These are phyloP conservation scores for Tetragonisca angustula DNA, from an alignment of 2,888 invertebrate genomes.

Conservation along the genomic window DNA sequence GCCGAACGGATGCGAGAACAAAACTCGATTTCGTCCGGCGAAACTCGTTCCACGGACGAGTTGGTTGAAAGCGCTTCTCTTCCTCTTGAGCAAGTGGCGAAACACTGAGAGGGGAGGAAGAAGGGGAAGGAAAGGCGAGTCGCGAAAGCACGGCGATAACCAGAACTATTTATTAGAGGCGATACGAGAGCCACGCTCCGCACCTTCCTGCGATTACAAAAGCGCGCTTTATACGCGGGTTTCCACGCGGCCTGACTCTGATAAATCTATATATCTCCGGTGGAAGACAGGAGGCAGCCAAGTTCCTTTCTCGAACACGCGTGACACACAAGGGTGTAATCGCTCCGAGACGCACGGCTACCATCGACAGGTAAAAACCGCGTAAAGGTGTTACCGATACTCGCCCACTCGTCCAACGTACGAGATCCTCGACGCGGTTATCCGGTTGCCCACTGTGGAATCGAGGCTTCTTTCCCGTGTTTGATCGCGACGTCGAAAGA, in stretches of 20 bases:
- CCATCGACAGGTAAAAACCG: conserved; percentile 49
- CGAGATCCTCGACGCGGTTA: conserved; percentile 23
- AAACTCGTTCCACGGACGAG: conserved; percentile 31
- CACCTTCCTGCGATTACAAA: conserved; percentile 57
- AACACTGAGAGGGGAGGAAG: neutral
- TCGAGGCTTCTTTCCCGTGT: neutral
- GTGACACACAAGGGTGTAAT: conserved; percentile 37
- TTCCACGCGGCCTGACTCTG: conserved; percentile 47
- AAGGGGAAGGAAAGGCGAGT: conserved; percentile 38
- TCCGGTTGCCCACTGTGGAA: neutral
- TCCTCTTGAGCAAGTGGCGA: neutral
- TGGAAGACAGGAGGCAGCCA: conserved; percentile 15
- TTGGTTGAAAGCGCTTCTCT: conserved; percentile 40
- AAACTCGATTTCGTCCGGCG: conserved; percentile 24
- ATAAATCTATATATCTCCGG: conserved; percentile 59
- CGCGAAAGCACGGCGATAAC: conserved; percentile 75
- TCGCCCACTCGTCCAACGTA: conserved; percentile 40
- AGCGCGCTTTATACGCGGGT: conserved; percentile 50
- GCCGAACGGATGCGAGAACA: conserved; percentile 36
- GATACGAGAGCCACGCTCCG: conserved; percentile 60
- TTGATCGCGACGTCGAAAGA: neutral
- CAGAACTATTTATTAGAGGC: conserved; percentile 78
- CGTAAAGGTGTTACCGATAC: conserved; percentile 58
- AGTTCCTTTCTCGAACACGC: conserved; percentile 42
- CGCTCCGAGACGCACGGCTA: conserved; percentile 49